phyloP scores from a whole-genome alignment of 2,888 invertebrate genomes.

The Gortyna flavago region DNA sequence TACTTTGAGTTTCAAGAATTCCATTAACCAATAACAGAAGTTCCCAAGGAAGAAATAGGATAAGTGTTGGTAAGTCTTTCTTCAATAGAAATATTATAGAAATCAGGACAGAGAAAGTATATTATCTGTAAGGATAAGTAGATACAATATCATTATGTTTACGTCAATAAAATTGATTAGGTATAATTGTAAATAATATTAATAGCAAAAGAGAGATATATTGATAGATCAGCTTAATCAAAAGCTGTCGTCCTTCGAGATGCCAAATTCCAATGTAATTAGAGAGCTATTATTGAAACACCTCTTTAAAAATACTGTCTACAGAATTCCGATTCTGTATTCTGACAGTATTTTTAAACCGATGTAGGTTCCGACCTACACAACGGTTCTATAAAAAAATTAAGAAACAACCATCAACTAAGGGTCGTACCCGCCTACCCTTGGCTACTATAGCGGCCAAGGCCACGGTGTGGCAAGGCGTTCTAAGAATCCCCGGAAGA shows the following conservation, averaged over 20 bases:
- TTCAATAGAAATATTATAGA: background rate
- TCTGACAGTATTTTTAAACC: no score
- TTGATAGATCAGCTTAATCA: conserved; percentile 68
- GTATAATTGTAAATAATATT: conserved; percentile 63
- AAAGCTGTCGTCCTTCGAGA: conserved; percentile 71
- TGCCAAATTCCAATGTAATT: conserved; percentile 74
- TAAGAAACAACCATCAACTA: no score
- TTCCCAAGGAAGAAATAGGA: background rate
- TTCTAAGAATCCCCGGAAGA: no score
- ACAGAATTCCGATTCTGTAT: no score
- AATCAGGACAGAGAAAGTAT: conserved; percentile 35
- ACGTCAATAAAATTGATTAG: conserved; percentile 62
- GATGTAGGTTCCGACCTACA: no score
- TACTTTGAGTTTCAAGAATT: background rate
- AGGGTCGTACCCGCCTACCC: no score
- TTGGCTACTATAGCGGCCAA: no score
- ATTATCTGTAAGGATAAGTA: conserved; percentile 31
- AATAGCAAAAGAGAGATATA: conserved; percentile 62
- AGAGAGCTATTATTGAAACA: conserved; percentile 70
- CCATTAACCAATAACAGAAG: conserved; percentile 2
- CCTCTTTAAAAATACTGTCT: conserved; percentile 51
- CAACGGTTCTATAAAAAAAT: no score
- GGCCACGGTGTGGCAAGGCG: no score
- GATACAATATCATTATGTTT: conserved; percentile 51
- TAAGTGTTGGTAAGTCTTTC: background rate